phyloP scores from a whole-genome alignment of 2,888 invertebrate genomes.

The Plebejus anna region DNA sequence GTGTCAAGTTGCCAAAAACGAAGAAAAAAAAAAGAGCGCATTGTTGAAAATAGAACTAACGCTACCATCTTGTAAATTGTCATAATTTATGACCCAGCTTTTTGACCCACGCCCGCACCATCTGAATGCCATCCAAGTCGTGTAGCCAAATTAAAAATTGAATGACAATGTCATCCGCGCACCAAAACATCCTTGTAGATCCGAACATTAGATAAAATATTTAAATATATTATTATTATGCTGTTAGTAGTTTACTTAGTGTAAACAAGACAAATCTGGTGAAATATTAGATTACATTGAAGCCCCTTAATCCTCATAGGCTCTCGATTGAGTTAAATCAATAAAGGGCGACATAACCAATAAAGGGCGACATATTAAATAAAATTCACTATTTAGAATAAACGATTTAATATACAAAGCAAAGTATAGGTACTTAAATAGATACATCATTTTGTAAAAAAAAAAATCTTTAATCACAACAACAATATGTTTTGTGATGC shows the following conservation, averaged over 20 bases:
- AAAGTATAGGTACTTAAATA: no score
- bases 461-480: background rate
- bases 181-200: background rate
- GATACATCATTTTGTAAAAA: background rate
- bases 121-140: no score
- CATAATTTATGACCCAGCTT: no score
- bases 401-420: no score
- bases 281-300: constrained; percentile 26
- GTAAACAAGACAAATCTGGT: constrained; percentile 11
- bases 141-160: no score
- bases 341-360: constrained; percentile 8
- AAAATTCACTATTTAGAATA: background rate
- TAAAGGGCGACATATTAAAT: background rate
- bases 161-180: no score
- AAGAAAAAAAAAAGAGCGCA: no score
- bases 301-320: background rate
- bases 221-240: background rate
- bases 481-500: no score
- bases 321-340: constrained; percentile 20
- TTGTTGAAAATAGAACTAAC: no score
- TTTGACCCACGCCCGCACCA: no score
- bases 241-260: background rate
- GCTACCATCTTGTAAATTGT: no score
- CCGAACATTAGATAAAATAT: background rate
- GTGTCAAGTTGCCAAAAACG: no score